Conservation (phyloP, 2,888 invertebrate species). For the Lagria hirta region DNA sequence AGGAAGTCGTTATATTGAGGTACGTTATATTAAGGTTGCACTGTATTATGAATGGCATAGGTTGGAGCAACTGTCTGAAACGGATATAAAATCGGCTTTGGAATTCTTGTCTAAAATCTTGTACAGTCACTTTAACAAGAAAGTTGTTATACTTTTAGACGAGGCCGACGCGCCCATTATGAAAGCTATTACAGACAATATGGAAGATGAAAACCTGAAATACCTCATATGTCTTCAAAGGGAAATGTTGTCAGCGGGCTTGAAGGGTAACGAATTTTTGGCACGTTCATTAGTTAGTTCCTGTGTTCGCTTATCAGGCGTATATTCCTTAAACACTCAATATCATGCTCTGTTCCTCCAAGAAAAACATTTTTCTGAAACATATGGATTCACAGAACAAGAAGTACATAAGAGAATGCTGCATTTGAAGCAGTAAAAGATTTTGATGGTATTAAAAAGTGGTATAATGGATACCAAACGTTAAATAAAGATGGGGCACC, state of each 20-base stretch:
- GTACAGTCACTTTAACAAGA: constrained; percentile 20
- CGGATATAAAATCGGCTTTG: constrained; percentile 8
- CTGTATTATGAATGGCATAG: constrained; percentile 9
- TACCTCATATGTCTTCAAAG: constrained; percentile 9
- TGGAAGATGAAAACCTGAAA: constrained; percentile 11
- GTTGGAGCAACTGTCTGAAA: constrained; percentile 12
- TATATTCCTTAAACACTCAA: constrained; percentile 12
- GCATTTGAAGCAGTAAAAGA: constrained; percentile 15
- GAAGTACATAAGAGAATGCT: constrained; percentile 13
- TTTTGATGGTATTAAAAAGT: constrained; percentile 19
- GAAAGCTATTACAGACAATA: constrained; percentile 8
- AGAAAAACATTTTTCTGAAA: constrained; percentile 10
- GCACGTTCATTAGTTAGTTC: constrained; percentile 17
- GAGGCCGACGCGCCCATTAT: constrained; percentile 17
- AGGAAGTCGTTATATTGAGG: too few species aligned
- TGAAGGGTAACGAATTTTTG: constrained; percentile 15
- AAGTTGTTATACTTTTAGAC: constrained; percentile 21
- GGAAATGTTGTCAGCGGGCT: constrained; percentile 13
- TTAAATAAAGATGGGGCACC: constrained; percentile 14
- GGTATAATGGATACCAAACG: constrained; percentile 23
- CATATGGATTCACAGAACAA: constrained; percentile 18
- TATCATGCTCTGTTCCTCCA: constrained; percentile 18
- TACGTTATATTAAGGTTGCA: too few species aligned
- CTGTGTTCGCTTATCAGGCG: constrained; percentile 16
- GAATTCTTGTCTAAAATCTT: constrained; percentile 20